A percentile compares a stretch with the other conserved stretches of the same genome.
Conservation (phyloP, 2,113 vertebrate species). For the Ptyas mucosa region DNA sequence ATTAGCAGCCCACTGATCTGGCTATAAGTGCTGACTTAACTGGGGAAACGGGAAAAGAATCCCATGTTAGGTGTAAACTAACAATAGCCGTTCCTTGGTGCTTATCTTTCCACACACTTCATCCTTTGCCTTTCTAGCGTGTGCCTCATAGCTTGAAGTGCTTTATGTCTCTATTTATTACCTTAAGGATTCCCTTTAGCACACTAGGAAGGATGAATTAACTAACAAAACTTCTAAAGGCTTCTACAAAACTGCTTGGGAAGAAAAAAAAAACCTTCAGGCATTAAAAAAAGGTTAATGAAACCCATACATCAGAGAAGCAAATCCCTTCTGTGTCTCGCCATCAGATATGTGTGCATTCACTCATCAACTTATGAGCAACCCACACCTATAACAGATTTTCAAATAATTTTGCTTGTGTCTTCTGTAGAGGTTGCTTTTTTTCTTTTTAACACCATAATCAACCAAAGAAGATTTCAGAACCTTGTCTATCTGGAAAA, state of each 20-base stretch:
- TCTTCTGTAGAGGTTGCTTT: neutral
- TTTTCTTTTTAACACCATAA: neutral
- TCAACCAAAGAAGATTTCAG: neutral
- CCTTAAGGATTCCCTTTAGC: constrained; percentile 50
- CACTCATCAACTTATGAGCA: neutral
- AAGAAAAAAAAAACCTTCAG: neutral
- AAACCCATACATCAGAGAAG: constrained; percentile 31
- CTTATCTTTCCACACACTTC: neutral
- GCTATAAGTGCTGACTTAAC: constrained; percentile 31
- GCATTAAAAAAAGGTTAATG: constrained; percentile 41
- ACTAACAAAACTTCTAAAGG: constrained; percentile 44
- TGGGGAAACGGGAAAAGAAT: neutral
- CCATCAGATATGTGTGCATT: neutral
- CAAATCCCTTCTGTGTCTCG: neutral
- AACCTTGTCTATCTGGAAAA: neutral
- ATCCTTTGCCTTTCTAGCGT: neutral
- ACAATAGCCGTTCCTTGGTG: neutral
- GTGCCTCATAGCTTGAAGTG: constrained; percentile 21
- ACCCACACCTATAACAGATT: neutral
- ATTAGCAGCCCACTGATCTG: constrained; percentile 7
- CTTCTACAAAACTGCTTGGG: constrained; percentile 27
- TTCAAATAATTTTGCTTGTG: neutral
- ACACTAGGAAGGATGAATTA: constrained; percentile 54
- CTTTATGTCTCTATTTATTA: constrained; percentile 28
- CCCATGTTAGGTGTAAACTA: constrained; percentile 33